Evolutionary conservation across 2,113 vertebrate genomes (phyloP), one percentile per base, ranked within the genome.

Genomic region (Silurus asotus): DNA sequence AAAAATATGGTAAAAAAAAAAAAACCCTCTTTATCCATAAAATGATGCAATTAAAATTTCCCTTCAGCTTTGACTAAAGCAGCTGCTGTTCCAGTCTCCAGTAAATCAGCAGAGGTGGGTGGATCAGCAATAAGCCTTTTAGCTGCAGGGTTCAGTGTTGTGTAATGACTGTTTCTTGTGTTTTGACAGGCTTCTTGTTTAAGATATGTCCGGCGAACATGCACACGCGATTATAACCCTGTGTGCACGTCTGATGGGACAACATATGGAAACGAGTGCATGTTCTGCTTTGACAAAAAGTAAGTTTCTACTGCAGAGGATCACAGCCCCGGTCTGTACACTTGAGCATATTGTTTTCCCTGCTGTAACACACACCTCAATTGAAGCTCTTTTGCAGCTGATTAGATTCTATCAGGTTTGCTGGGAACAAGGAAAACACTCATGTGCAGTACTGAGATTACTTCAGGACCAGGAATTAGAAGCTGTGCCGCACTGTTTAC

Each of bases 211-310:
- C 0, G 62, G 5, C 37, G 75, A 0, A 0, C 20, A 0, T 92
- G 90, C 37, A 58, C 88, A 1, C n/a, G 67, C 5, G 5, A 88
- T 1, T 89, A 58, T 37, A 5, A 0, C 0, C 90, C 90, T 2
- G 69, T 91, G 13, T 92, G 91, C 59, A 88, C 88, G n/a, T 77
- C 85, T 6, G 61, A 92, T 58, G 89, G 89, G 19, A 20, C 14
- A 3, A 84, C 56, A 0, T 91, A 92, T 74, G 0, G 28, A 28
- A 92, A 87, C 65, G 89, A 90, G 25, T 92, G 91, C 58, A 61
- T 76, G 79, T 8, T 91, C 15, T 92, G 90, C 67, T 4, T 45
- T 4, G 25, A 20, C 0, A 88, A 49, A 23, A 11, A 3, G 91
- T 92, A 65, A 80, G 89, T 86, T 15, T 19, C 61, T 62, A 62